Conservation (phyloP, 2,888 invertebrate genomes). For the Sarcophaga carnaria region DNA sequence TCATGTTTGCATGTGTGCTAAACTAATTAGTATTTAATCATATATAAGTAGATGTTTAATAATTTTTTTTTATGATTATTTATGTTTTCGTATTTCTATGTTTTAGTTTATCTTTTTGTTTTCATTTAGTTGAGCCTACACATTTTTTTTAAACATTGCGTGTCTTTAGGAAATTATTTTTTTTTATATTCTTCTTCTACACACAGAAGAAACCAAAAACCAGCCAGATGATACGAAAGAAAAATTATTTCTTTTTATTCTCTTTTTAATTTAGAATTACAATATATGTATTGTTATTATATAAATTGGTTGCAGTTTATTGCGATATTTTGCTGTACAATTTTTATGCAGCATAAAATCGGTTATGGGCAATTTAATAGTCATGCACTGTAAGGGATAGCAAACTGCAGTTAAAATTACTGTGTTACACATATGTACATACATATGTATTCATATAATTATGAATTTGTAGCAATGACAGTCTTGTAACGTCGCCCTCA, state of each 20-base stretch:
- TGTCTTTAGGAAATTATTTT: slow-evolving; percentile 40
- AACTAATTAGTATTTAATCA: no score
- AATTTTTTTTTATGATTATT: background rate
- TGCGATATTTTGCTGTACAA: no score
- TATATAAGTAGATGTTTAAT: no score
- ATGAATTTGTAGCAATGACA: no score
- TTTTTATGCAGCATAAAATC: no score
- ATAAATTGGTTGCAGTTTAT: no score
- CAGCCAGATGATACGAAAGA: slow-evolving; percentile 44
- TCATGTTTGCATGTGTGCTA: no score
- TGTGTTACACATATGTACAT: background rate
- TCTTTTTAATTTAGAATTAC: slow-evolving; percentile 9
- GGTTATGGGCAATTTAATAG: no score
- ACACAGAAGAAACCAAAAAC: slow-evolving; percentile 5
- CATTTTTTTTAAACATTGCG: slow-evolving; percentile 50
- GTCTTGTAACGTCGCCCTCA: no score
- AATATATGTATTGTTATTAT: slow-evolving; percentile 13
- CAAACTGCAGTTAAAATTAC: slow-evolving; percentile 23
- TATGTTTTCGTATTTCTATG: background rate
- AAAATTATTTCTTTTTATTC: no score
- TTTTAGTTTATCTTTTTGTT: background rate
- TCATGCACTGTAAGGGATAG: background rate
- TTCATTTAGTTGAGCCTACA: slow-evolving; percentile 36
- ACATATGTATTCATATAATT: background rate
- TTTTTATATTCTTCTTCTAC: background rate